Evolutionary conservation across 1,140 invertebrate genomes (phyloP).

Genomic region (Acromyrmex charruanus): DNA sequence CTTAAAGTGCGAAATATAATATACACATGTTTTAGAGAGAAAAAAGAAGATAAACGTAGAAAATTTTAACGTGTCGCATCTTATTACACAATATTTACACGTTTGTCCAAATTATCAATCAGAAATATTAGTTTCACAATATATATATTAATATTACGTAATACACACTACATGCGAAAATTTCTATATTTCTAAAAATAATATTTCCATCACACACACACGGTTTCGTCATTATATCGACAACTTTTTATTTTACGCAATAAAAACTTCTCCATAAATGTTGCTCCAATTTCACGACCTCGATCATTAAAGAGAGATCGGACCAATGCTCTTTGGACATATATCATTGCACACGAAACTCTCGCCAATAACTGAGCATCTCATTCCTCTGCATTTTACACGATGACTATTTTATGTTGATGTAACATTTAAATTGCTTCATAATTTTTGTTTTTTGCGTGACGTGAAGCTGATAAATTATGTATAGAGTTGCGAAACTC

Average conservation of each 20-base stretch:
- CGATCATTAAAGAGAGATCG: conserved; percentile 46
- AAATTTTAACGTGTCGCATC: not conserved
- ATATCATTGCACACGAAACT: not conserved
- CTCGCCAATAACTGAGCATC: not conserved
- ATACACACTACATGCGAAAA: not conserved
- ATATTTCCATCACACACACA: not conserved
- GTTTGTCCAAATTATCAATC: not conserved
- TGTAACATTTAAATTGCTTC: conserved; percentile 15
- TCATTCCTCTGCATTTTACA: not conserved
- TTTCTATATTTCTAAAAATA: not conserved
- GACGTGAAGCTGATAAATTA: not conserved
- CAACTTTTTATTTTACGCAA: conserved; percentile 12
- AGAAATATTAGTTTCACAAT: not conserved
- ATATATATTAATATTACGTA: not conserved
- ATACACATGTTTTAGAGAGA: not conserved
- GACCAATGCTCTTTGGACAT: conserved; percentile 23
- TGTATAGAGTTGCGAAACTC: conserved; percentile 8
- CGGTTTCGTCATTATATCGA: not conserved
- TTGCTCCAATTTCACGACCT: conserved; percentile 43
- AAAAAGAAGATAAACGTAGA: not conserved
- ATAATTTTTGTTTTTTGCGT: not conserved
- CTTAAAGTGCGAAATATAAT: not conserved
- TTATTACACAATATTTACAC: not conserved
- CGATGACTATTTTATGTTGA: not conserved
- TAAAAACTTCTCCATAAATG: conserved; percentile 34